Conservation (phyloP, 2,113 vertebrate species). For the Rousettus leschenaultii region DNA sequence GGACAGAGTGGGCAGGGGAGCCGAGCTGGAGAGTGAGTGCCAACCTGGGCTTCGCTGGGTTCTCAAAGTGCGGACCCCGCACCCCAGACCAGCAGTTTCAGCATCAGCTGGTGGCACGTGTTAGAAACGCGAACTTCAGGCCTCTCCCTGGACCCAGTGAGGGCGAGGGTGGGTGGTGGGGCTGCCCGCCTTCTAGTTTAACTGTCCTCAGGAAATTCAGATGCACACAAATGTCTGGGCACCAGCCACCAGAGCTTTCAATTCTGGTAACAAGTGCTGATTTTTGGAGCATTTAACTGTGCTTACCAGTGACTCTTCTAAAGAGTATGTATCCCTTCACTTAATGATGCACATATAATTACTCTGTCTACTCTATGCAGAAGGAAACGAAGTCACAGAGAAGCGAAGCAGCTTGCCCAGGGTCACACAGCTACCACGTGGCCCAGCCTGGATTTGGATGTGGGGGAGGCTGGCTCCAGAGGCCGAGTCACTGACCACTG, state of each 20-base stretch:
- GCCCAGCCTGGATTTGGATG: background rate
- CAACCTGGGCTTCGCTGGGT: background rate
- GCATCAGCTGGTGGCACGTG: background rate
- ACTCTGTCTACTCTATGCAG: background rate
- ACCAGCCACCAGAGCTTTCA: background rate
- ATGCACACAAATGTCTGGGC: background rate
- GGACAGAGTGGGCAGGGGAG: background rate
- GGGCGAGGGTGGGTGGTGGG: background rate
- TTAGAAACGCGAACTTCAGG: background rate
- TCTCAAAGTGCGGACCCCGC: background rate
- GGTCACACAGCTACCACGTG: background rate
- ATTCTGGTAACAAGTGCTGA: background rate
- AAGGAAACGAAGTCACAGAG: background rate
- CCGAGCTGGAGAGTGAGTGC: background rate
- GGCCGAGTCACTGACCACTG: background rate
- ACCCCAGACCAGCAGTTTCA: too few species aligned
- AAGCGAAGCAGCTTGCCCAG: background rate
- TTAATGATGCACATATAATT: fast-evolving
- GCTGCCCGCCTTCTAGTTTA: background rate
- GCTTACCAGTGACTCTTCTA: background rate
- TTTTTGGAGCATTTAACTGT: background rate
- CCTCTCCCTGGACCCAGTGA: background rate
- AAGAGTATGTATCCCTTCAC: background rate
- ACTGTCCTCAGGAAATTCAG: background rate
- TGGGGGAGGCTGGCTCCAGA: background rate